These are phyloP conservation scores for Eulemur mongoz DNA, from an alignment of 2,797 vertebrate species.

Conservation along the genomic window DNA sequence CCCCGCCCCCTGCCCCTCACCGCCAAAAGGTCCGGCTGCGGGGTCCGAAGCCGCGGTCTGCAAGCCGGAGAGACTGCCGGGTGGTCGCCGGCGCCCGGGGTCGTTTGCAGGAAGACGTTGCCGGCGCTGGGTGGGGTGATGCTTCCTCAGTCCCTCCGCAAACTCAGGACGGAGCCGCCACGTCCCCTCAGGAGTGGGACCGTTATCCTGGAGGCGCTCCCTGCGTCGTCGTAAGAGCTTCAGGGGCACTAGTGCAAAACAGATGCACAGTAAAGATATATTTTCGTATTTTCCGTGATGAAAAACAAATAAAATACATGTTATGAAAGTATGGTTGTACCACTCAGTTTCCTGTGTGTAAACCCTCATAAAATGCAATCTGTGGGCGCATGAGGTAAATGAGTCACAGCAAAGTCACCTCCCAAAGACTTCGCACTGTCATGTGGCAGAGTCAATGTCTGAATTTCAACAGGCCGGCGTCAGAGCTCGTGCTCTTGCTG, in stretches of 20 bases:
- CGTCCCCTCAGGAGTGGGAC: slow-evolving; percentile 64
- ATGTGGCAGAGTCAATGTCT: neutral
- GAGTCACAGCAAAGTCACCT: neutral
- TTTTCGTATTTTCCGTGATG: neutral
- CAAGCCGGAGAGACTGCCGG: slow-evolving; percentile 69
- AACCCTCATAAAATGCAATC: neutral
- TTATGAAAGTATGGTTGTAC: neutral
- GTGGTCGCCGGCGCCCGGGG: slow-evolving; percentile 90
- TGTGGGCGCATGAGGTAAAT: neutral
- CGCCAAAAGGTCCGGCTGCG: accelerated
- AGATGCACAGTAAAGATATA: neutral
- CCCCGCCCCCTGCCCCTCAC: neutral
- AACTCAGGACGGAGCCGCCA: slow-evolving; percentile 46
- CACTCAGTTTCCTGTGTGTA: neutral
- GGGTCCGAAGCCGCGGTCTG: accelerated
- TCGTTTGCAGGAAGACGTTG: slow-evolving; percentile 79
- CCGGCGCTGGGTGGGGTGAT: neutral
- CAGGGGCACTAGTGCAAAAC: neutral
- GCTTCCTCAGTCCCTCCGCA: slow-evolving; percentile 69
- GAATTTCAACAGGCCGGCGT: neutral
- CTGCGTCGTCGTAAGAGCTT: slow-evolving; percentile 53
- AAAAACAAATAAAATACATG: neutral
- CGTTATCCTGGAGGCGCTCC: slow-evolving; percentile 70
- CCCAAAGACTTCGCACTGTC: neutral
- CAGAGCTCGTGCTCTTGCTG: neutral